A percentile compares a stretch with the other conserved stretches of the same genome.
Conservation (phyloP, 2,888 invertebrate species). For the Drosophila neonasuta region DNA sequence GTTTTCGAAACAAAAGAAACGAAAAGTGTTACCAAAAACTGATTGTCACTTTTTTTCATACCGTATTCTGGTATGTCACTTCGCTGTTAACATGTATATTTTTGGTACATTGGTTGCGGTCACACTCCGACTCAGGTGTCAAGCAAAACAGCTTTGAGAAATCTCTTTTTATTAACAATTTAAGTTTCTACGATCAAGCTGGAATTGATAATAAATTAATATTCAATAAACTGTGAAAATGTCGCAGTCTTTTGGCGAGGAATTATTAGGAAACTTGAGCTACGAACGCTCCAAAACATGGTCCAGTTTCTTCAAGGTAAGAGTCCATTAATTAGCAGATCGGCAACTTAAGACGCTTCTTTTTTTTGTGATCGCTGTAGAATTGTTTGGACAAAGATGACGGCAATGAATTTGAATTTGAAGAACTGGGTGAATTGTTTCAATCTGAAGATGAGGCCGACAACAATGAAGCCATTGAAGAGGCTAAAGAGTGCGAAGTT, state of each 20-base stretch:
- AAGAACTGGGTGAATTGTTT: constrained; percentile 17
- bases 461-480: constrained; percentile 1
- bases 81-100: background rate
- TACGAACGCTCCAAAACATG: constrained; percentile 77
- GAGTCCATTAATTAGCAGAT: background rate
- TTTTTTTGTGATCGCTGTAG: background rate
- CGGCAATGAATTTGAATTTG: constrained; percentile 19
- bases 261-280: constrained; percentile 55
- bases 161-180: background rate
- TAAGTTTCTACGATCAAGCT: background rate
- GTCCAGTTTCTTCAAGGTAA: constrained; percentile 69
- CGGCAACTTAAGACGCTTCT: constrained; percentile 34
- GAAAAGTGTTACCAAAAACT: background rate
- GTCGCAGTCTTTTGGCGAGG: constrained; percentile 45
- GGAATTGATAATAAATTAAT: background rate
- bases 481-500: constrained; percentile 43
- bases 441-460: constrained; percentile 24
- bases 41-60: too few relatives aligned
- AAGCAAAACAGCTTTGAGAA: constrained; percentile 1
- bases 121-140: background rate
- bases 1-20: background rate
- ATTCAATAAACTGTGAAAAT: constrained; percentile 17
- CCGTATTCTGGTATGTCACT: too few relatives aligned
- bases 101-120: background rate
- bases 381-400: constrained; percentile 1